Evolutionary conservation across 2,888 invertebrate genomes (phyloP).

Genomic region (Acanthosoma haemorrhoidale): DNA sequence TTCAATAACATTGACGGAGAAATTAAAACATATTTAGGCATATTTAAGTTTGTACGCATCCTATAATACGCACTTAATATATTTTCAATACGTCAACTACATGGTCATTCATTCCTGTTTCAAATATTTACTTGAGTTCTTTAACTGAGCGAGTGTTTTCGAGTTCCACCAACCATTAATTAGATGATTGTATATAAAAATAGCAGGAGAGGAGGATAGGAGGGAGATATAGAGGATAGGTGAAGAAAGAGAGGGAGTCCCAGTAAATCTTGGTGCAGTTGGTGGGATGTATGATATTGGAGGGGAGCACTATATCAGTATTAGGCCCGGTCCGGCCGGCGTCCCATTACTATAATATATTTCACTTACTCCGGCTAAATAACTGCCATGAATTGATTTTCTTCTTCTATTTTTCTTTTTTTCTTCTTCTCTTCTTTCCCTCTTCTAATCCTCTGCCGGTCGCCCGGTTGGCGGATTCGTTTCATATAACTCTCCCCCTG

Average conservation of each 20-base stretch:
- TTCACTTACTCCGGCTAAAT: constrained; percentile 16
- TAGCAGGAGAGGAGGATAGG: background rate
- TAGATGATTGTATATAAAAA: too few relatives aligned
- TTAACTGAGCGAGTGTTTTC: too few relatives aligned
- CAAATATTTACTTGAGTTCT: too few relatives aligned
- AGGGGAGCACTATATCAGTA: constrained; percentile 22
- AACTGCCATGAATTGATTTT: constrained; percentile 10
- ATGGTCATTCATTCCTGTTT: too few relatives aligned
- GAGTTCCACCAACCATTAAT: too few relatives aligned
- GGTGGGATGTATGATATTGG: constrained; percentile 9
- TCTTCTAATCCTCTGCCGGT: background rate
- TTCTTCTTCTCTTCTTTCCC: too few relatives aligned
- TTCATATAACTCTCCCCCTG: background rate
- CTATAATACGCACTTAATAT: too few relatives aligned
- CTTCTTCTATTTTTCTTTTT: background rate
- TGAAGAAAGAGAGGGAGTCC: background rate
- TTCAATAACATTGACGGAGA: too few relatives aligned
- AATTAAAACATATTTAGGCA: too few relatives aligned
- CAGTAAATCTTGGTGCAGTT: background rate
- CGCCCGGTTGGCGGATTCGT: background rate
- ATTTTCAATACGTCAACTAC: too few relatives aligned
- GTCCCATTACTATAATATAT: constrained; percentile 13
- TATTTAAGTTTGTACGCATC: too few relatives aligned
- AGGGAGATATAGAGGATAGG: background rate
- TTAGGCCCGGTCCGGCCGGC: background rate